phyloP scores from a whole-genome alignment of 2,888 invertebrate species.

The Esperia sulphurella region DNA sequence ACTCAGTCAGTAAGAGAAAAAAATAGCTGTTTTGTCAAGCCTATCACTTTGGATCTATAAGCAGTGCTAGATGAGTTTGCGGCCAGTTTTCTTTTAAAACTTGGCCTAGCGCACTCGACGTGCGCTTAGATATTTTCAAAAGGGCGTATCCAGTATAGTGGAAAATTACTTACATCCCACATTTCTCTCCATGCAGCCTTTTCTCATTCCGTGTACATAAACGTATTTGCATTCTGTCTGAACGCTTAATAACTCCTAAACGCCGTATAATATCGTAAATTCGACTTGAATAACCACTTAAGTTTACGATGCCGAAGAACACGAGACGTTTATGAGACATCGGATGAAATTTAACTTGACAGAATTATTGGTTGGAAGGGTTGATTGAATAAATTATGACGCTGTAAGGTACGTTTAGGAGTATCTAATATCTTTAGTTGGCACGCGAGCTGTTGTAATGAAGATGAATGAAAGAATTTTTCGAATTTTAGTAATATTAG shows the following conservation, averaged over 20 bases:
- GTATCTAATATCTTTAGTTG: neutral
- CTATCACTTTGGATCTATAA: too few species aligned
- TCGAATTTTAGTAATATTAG: too few species aligned
- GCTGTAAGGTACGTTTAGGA: neutral
- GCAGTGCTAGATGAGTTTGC: too few species aligned
- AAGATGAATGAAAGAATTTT: too few species aligned
- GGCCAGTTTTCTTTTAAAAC: too few species aligned
- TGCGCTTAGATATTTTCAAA: neutral
- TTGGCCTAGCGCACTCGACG: too few species aligned
- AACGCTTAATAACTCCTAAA: conserved; percentile 28
- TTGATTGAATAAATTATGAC: conserved; percentile 16
- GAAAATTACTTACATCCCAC: neutral
- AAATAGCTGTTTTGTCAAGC: too few species aligned
- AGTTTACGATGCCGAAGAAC: conserved; percentile 23
- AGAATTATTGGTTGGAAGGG: conserved; percentile 19
- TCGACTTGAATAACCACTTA: conserved; percentile 26
- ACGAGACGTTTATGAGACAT: conserved; percentile 20
- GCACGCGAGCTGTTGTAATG: too few species aligned
- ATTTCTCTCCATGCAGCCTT: too few species aligned
- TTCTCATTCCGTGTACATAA: conserved; percentile 23
- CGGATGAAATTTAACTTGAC: conserved; percentile 15
- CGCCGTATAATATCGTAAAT: conserved; percentile 26
- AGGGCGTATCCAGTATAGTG: neutral
- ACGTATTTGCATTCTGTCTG: conserved; percentile 27
- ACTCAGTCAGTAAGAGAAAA: too few species aligned